Percentiles rank a stretch among this genome's conserved stretches.
Conservation (phyloP, 2,888 invertebrate species). For the Mactromeris polynyma region DNA sequence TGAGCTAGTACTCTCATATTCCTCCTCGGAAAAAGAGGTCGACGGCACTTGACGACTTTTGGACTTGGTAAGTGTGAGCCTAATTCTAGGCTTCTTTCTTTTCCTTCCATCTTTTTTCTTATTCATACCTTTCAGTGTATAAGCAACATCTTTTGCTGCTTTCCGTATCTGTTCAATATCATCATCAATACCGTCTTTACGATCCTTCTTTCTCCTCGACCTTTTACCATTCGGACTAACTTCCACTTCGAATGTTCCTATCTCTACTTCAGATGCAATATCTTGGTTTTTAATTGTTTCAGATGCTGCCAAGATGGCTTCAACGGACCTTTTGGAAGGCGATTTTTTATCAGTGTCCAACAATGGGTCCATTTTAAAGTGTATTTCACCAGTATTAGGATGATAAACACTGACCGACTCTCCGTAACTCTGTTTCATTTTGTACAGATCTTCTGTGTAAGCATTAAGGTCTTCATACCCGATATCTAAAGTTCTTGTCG, state of each 20-base stretch:
- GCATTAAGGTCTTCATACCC: conserved; percentile 44
- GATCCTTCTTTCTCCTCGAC: conserved; percentile 51
- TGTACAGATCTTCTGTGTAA: conserved; percentile 50
- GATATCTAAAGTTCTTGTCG: conserved; percentile 42
- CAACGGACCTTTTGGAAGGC: conserved; percentile 62
- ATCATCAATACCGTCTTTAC: conserved; percentile 65
- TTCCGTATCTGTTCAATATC: conserved; percentile 69
- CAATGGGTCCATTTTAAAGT: conserved; percentile 56
- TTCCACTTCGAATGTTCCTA: conserved; percentile 64
- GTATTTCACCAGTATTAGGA: conserved; percentile 68
- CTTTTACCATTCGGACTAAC: conserved; percentile 49
- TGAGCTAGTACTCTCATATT: conserved; percentile 48
- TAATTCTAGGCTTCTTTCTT: conserved; percentile 63
- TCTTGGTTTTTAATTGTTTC: conserved; percentile 71
- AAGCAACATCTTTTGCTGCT: conserved; percentile 68
- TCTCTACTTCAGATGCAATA: conserved; percentile 69
- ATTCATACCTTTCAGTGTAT: conserved; percentile 62
- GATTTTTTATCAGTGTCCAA: conserved; percentile 39
- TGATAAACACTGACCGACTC: conserved; percentile 68
- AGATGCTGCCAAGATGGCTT: conserved; percentile 69
- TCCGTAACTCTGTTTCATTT: conserved; percentile 56
- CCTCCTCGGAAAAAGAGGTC: conserved; percentile 50
- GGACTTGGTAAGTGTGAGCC: conserved; percentile 66
- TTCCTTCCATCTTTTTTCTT: conserved; percentile 62
- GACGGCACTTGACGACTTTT: conserved; percentile 34